Base-by-base conservation (phyloP, 2,113 vertebrate species). In the Cervus canadensis region DNA sequence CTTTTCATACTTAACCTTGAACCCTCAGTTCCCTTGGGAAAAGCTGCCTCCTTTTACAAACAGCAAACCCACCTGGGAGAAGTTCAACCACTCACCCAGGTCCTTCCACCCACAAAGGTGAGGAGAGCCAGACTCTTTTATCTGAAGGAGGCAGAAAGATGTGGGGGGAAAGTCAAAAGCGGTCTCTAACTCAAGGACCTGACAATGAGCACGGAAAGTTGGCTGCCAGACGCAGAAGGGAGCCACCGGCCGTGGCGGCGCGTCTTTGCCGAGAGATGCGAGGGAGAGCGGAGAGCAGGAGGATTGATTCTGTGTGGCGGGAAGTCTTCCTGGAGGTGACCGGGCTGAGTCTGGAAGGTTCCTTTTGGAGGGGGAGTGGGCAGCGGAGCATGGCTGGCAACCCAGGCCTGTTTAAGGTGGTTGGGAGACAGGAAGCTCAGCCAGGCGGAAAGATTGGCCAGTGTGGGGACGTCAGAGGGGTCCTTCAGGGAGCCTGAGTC, bases 201-300 rank as follows among this genome's bases (percentile, higher is more conserved):
- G 17, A 25, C 84, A 16, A 2, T n/a, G 60, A 40, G 12, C 1
- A 0, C 1, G 33, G 56, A 7, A 26, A 19, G 12, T 26, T n/a
- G 40, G n/a, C 50, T 5, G 28, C 25, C 50, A 79, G 54, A 48
- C 33, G 7, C 17, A 50, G 54, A 26, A 1, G 8, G 0, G 19
- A 14, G 25, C 13, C 8, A 4, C 33, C 0, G 0, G 50, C n/a
- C 0, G 1, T 0, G n/a, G 48, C 2, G 8, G n/a, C 16, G 23
- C 12, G 9, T 52, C 79, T 57, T 21, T 13, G 50, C 48, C 2
- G 71, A 25, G 13, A 0, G 0, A 5, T 15, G 67, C 82, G 33
- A 28, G 59, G 33, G 36, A 25, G 21, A 11, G 2, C 6, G 5
- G 76, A 56, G 23, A 4, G 9, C 21, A 12, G 50, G 7, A 0